Conservation (phyloP, 35 echinoderm and acorn worm genomes). For the Stichopus chloronotus region DNA sequence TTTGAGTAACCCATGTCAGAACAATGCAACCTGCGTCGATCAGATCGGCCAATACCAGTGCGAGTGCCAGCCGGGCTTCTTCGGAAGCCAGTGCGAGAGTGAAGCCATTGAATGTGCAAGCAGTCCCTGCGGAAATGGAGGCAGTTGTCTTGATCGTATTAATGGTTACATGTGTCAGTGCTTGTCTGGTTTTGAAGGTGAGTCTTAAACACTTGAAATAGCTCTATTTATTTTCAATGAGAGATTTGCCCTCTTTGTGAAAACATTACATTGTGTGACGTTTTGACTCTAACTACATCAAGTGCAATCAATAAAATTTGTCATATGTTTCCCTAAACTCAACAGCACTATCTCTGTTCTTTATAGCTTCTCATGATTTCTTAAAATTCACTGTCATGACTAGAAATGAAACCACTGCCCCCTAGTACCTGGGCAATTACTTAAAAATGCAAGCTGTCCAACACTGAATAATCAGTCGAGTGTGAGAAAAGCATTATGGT, state of each 20-base stretch:
- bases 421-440: too few species aligned
- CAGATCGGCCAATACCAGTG: constrained; percentile 45
- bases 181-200: constrained; percentile 44
- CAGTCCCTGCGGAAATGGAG: constrained; percentile 30
- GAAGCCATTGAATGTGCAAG: constrained; percentile 33
- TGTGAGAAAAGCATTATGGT: too few species aligned
- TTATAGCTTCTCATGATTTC: too few species aligned
- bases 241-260: too few species aligned
- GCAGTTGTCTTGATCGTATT: constrained; percentile 32
- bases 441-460: too few species aligned
- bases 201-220: background rate
- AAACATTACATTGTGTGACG: too few species aligned
- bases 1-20: constrained; percentile 33
- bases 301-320: background rate
- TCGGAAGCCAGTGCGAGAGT: constrained; percentile 51
- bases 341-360: too few species aligned
- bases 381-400: too few species aligned
- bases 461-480: too few species aligned
- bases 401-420: too few species aligned
- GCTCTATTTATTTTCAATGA: background rate
- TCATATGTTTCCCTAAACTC: background rate
- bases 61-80: constrained; percentile 31
- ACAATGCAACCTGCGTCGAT: constrained; percentile 33
- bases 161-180: constrained; percentile 45
- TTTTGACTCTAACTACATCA: too few species aligned